Evolutionary conservation across 2,113 vertebrate species (phyloP).

Genomic region (Pyxicephalus adspersus): DNA sequence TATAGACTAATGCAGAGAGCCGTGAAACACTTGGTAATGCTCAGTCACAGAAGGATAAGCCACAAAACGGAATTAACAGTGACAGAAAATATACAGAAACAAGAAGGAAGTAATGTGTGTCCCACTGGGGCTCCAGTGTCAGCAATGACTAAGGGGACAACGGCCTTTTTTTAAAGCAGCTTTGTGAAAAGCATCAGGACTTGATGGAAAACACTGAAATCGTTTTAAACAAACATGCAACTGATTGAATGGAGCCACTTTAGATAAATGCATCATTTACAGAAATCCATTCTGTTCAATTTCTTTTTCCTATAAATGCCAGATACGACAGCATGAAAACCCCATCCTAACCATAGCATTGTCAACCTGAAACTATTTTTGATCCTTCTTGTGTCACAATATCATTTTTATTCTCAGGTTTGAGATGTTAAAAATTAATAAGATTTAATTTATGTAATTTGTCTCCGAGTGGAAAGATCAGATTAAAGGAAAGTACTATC

Average conservation of each 20-base stretch:
- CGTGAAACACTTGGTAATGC: slow-evolving; percentile 85
- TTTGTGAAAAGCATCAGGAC: slow-evolving; percentile 35
- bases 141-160: slow-evolving; percentile 59
- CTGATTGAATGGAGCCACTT: slow-evolving; percentile 50
- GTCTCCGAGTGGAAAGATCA: slow-evolving; percentile 6
- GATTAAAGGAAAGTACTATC: neutral
- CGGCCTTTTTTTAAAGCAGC: slow-evolving; percentile 44
- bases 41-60: slow-evolving; percentile 81
- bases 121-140: slow-evolving; percentile 70
- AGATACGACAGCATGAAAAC: slow-evolving; percentile 23
- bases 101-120: slow-evolving; percentile 71
- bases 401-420: neutral
- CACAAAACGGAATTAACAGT: slow-evolving; percentile 78
- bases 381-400: neutral
- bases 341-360: neutral
- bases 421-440: neutral
- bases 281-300: slow-evolving; percentile 48
- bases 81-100: slow-evolving; percentile 67
- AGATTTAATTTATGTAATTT: neutral
- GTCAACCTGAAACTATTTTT: slow-evolving; percentile 13
- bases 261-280: slow-evolving; percentile 56
- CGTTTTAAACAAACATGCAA: slow-evolving; percentile 50
- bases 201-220: slow-evolving; percentile 53
- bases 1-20: slow-evolving; percentile 81
- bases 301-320: slow-evolving; percentile 17